Percentiles rank a stretch among this genome's conserved stretches.
Evolutionary conservation across 2,113 vertebrate genomes (phyloP).

Genomic region (Tapirus terrestris): DNA sequence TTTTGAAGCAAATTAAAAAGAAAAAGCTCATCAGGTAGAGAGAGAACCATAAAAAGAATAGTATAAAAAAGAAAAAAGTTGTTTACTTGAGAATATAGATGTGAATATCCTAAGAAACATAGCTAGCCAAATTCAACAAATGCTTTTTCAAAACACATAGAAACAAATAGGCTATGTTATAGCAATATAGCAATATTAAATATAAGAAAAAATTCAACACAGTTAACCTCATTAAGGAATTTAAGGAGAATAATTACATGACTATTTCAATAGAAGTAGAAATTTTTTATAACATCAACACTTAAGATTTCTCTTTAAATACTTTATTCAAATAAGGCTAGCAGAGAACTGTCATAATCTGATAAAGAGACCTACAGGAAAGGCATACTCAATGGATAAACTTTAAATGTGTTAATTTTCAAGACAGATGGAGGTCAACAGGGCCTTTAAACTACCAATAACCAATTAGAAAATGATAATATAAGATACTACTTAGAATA

Average conservation of each 20-base stretch:
- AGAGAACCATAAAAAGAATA: neutral
- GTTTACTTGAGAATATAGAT: neutral
- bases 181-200: neutral
- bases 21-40: neutral
- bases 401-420: neutral
- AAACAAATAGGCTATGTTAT: neutral
- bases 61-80: neutral
- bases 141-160: neutral
- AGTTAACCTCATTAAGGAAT: neutral
- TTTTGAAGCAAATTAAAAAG: neutral
- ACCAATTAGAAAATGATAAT: neutral
- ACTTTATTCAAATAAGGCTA: neutral
- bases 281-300: neutral
- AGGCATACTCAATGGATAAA: neutral
- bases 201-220: neutral
- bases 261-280: neutral
- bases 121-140: neutral
- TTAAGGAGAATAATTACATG: neutral
- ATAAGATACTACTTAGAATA: neutral
- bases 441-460: neutral
- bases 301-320: neutral
- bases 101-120: neutral
- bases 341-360: neutral
- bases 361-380: neutral
- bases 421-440: neutral